Base-by-base conservation (phyloP, 2,113 vertebrate species). In the Pithys albifrons region DNA sequence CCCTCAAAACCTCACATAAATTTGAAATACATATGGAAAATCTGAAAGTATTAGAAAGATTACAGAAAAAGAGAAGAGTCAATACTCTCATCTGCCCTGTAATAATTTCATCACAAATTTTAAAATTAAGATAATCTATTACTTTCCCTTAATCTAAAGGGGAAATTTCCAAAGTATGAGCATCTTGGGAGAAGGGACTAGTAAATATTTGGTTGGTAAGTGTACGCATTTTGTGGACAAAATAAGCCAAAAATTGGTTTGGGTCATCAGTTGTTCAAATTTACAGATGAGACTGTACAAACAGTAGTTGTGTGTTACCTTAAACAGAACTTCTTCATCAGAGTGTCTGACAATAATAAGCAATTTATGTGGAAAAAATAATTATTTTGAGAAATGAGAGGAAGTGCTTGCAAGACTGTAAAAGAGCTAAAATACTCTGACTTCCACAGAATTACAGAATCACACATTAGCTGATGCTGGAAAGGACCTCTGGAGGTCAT, bases 311-410 rank as follows among this genome's bases (percentile, higher is more conserved):
- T 25, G 18, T 55, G 31, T 74, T 85, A 73, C 11, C 35, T 78
- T 28, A 48, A 67, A 18, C 12, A 57, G 8, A 58, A 43, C 12
- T 58, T 59, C 20, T 66, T 29, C 19, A 46, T 45, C 23, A 64
- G 25, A 61, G 10, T 35, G 57, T 62, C 48, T 67, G 24, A 67
- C 14, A 58, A 27, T 23, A 85, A 20, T 62, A 59, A 72, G 18
- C 8, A 65, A 19, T 35, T 11, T 29, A n/a, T 18, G 2, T 2
- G 4, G 0, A 1, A 20, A 39, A 57, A 29, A 35, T 41, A 54
- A 29, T 12, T 0, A 19, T 37, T 55, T 81, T 55, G 8, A 83
- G 5, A 48, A 58, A 85, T 52, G 4, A 41, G 17, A 59, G 33
- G 31, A 75, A 80, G 11, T 33, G 9, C 15, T 35, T 48, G 11